Evolutionary conservation across 2,797 vertebrate species (phyloP).

Genomic region (Sebastes goodei): DNA sequence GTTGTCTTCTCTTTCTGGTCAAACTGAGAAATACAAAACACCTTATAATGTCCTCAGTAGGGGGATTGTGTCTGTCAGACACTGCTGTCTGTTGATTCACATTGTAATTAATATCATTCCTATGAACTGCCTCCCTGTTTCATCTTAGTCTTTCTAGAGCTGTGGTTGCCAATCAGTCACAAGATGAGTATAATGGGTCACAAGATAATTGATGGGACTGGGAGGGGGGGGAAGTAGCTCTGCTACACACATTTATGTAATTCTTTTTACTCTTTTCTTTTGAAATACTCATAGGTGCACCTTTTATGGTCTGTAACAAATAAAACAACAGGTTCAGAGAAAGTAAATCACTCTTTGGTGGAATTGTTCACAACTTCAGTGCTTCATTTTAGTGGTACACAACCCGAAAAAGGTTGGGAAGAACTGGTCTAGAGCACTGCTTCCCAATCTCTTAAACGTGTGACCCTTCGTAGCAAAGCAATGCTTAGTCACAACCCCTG

Average conservation of each 20-base stretch:
- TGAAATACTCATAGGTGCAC: background rate
- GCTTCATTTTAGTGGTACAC: background rate
- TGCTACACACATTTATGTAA: background rate
- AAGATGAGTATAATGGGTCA: background rate
- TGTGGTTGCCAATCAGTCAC: background rate
- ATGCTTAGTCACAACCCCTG: background rate
- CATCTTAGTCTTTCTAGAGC: background rate
- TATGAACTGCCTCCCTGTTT: background rate
- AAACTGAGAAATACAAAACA: slow-evolving; percentile 82
- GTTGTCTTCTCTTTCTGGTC: slow-evolving; percentile 96
- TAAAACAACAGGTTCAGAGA: background rate
- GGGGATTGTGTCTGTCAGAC: background rate
- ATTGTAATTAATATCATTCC: background rate
- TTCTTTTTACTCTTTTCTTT: background rate
- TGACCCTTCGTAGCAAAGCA: background rate
- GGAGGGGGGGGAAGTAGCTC: too few relatives aligned
- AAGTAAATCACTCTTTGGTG: background rate
- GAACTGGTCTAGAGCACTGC: background rate
- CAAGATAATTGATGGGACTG: background rate
- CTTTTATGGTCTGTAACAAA: background rate
- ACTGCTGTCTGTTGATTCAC: background rate
- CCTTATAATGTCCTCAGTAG: background rate
- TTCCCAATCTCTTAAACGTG: background rate
- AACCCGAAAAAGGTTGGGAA: background rate
- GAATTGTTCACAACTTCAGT: background rate